phyloP scores from a whole-genome alignment of 2,797 vertebrate species.

The Siniperca obscura region DNA sequence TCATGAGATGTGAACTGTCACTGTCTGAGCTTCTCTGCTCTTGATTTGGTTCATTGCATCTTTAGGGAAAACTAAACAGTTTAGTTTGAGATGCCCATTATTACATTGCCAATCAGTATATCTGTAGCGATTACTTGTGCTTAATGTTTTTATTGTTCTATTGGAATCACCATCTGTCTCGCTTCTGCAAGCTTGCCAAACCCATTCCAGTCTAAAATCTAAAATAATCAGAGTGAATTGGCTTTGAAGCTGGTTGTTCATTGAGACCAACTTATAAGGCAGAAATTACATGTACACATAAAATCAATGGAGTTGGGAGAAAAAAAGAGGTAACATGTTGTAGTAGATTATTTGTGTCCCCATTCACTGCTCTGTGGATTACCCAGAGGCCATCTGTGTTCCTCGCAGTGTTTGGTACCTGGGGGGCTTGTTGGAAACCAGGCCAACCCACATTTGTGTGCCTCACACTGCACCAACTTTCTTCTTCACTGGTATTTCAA shows the following conservation, averaged over 20 bases:
- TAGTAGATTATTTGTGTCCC: conserved; percentile 66
- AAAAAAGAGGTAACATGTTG: conserved; percentile 49
- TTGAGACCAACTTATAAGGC: conserved; percentile 10
- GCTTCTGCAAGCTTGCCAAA: conserved; percentile 21
- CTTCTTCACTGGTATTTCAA: conserved; percentile 61
- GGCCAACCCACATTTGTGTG: conserved; percentile 72
- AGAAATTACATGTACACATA: conserved; percentile 27
- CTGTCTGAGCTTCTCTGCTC: conserved; percentile 14
- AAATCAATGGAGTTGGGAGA: conserved; percentile 40
- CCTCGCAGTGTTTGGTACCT: conserved; percentile 69
- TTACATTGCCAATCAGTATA: conserved; percentile 19
- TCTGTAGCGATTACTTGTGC: conserved; percentile 1
- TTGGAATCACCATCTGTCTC: conserved; percentile 22
- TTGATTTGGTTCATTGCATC: conserved; percentile 16
- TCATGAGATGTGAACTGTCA: conserved; percentile 13
- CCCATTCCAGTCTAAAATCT: not conserved
- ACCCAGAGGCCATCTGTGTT: conserved; percentile 81
- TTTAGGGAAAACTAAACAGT: not conserved
- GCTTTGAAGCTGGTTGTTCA: conserved; percentile 17
- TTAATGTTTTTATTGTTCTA: conserved; percentile 26
- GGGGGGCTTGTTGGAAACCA: conserved; percentile 75
- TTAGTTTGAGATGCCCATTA: conserved; percentile 1
- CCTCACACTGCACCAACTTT: conserved; percentile 51
- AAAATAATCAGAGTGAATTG: conserved; percentile 11
- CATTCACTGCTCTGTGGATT: conserved; percentile 62